Percentiles rank a stretch among this genome's conserved stretches.
phyloP scores from a whole-genome alignment of 2,888 invertebrate genomes.

The Parnassius apollo region DNA sequence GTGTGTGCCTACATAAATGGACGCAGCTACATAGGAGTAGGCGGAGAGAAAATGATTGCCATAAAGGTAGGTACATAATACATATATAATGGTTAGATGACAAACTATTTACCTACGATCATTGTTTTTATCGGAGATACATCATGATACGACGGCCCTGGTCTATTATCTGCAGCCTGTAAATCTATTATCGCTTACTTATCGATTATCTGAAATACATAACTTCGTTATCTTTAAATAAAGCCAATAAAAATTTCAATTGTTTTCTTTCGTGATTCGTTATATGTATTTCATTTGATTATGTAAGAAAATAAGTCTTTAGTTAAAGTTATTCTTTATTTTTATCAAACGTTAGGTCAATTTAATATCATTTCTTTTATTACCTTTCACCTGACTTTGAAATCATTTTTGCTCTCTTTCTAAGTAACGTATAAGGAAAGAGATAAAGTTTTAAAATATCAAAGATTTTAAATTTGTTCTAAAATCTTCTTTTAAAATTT shows the following conservation, averaged over 20 bases:
- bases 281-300: too few relatives aligned
- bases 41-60: conserved; percentile 22
- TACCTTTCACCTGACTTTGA: too few relatives aligned
- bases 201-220: conserved; percentile 22
- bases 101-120: conserved; percentile 22
- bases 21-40: conserved; percentile 21
- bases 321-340: too few relatives aligned
- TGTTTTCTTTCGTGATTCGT: not conserved
- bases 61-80: conserved; percentile 19
- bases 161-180: conserved; percentile 8
- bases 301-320: too few relatives aligned
- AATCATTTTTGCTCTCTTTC: too few relatives aligned
- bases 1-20: conserved; percentile 19
- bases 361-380: too few relatives aligned
- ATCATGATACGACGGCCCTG: conserved; percentile 19
- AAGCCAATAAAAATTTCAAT: conserved; percentile 17
- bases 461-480: too few relatives aligned
- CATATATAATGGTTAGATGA: conserved; percentile 6
- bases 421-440: too few relatives aligned
- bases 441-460: too few relatives aligned
- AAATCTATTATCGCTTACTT: conserved; percentile 17
- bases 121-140: conserved; percentile 23
- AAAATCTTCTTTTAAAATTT: too few relatives aligned
- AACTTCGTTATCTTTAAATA: conserved; percentile 12
- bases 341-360: too few relatives aligned